Percentiles rank a stretch among this genome's conserved stretches.
Conservation (phyloP, 2,113 vertebrate species). For the Monopterus albus region DNA sequence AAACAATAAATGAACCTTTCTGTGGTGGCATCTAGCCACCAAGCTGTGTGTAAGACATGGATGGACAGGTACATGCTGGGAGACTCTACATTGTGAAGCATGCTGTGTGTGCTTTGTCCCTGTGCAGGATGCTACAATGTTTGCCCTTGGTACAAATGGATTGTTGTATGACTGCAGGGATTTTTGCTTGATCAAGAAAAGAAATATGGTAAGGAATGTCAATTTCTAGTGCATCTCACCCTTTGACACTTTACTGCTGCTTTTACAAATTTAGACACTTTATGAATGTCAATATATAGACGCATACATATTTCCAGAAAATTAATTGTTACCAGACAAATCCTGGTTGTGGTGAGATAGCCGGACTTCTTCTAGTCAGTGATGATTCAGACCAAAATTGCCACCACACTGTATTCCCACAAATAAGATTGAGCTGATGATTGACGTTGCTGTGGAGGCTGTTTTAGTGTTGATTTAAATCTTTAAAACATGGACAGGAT, state of each 20-base stretch:
- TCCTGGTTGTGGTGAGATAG: too few species aligned
- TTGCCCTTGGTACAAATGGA: slow-evolving; percentile 73
- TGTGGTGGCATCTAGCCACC: slow-evolving; percentile 52
- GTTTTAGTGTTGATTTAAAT: slow-evolving; percentile 14
- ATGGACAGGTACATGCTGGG: slow-evolving; percentile 69
- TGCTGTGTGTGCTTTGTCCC: slow-evolving; percentile 62
- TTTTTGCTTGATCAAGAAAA: slow-evolving; percentile 53
- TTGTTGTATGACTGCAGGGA: slow-evolving; percentile 50
- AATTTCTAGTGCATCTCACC: slow-evolving; percentile 1
- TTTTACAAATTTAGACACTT: slow-evolving; percentile 1
- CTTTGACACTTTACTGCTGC: background rate
- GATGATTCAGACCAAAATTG: too few species aligned
- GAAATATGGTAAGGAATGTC: slow-evolving; percentile 13
- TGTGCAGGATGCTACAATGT: slow-evolving; percentile 58
- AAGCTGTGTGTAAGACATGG: slow-evolving; percentile 56
- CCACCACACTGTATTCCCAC: too few species aligned
- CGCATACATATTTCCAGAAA: background rate
- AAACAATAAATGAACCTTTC: slow-evolving; percentile 16
- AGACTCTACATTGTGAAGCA: slow-evolving; percentile 46
- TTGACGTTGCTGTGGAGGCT: too few species aligned
- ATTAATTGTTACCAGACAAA: background rate
- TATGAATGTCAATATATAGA: background rate
- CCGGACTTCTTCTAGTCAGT: too few species aligned
- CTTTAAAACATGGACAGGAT: slow-evolving; percentile 38
- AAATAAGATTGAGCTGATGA: too few species aligned